Percentiles rank a stretch among this genome's conserved stretches.
phyloP scores from a whole-genome alignment of 2,888 invertebrate species.

The Ethmia dodecea region DNA sequence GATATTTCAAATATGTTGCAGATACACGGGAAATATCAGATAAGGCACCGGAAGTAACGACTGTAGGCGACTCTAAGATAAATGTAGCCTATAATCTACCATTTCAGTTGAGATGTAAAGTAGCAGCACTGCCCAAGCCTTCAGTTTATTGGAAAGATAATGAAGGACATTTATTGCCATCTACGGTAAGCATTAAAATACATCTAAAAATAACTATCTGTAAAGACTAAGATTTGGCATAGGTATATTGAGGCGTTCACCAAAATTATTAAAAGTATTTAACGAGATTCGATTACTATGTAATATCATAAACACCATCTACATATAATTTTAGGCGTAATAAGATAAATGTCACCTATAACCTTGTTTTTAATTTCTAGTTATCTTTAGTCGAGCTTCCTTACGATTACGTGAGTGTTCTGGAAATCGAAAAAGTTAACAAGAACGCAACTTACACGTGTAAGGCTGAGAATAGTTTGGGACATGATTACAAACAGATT shows the following conservation, averaged over 20 bases:
- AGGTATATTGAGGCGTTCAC: no score
- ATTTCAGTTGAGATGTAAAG: slow-evolving; percentile 36
- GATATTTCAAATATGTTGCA: no score
- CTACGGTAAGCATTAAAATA: background rate
- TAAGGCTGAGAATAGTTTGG: slow-evolving; percentile 32
- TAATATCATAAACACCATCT: no score
- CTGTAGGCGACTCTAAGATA: slow-evolving; percentile 24
- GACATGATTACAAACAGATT: slow-evolving; percentile 17
- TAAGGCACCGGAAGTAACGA: slow-evolving; percentile 26
- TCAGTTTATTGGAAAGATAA: slow-evolving; percentile 36
- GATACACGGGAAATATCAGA: slow-evolving; percentile 1
- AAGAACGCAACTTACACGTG: slow-evolving; percentile 36
- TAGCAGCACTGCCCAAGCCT: slow-evolving; percentile 42
- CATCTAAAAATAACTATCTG: no score
- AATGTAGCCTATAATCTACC: slow-evolving; percentile 23
- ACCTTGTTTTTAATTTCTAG: slow-evolving; percentile 22
- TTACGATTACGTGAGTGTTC: slow-evolving; percentile 35
- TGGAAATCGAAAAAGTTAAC: slow-evolving; percentile 29
- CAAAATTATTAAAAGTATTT: no score
- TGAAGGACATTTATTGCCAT: slow-evolving; percentile 13
- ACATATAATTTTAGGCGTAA: no score
- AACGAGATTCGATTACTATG: no score
- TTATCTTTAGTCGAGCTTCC: slow-evolving; percentile 29
- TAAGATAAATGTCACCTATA: no score
- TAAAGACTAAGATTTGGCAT: no score